These are phyloP conservation scores for Melanargia galathea DNA, from an alignment of 2,888 invertebrate species.

Conservation along the genomic window DNA sequence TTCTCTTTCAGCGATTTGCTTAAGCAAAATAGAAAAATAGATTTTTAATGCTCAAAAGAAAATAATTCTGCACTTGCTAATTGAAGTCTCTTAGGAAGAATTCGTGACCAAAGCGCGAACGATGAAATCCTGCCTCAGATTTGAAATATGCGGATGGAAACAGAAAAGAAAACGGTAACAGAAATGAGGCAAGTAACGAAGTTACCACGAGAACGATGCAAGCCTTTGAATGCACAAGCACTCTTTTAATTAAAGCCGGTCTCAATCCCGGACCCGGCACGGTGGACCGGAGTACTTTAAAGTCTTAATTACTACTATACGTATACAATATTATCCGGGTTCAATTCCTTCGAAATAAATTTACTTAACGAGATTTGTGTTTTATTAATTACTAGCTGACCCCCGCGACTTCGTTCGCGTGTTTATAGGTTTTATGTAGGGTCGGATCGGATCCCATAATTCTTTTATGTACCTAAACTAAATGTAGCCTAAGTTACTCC, in stretches of 20 bases:
- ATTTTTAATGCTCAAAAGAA: neutral
- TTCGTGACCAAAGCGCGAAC: neutral
- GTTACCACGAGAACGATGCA: slow-evolving; percentile 32
- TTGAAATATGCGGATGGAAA: slow-evolving; percentile 5
- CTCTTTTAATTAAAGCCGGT: slow-evolving; percentile 37
- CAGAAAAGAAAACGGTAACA: slow-evolving; percentile 24
- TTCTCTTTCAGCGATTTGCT: neutral
- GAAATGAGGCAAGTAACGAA: slow-evolving; percentile 29
- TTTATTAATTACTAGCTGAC: neutral
- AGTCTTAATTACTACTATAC: slow-evolving; percentile 36
- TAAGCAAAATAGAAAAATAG: neutral
- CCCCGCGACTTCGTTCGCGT: no score
- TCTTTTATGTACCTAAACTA: no score
- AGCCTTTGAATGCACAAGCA: slow-evolving; percentile 32
- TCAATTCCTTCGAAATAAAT: slow-evolving; percentile 21
- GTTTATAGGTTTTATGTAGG: no score
- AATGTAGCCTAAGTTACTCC: no score
- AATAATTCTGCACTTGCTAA: neutral
- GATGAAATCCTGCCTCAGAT: slow-evolving; percentile 4
- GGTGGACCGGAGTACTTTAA: slow-evolving; percentile 20
- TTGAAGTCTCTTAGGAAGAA: neutral
- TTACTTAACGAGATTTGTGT: slow-evolving; percentile 11
- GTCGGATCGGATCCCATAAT: no score
- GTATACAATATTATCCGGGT: slow-evolving; percentile 32
- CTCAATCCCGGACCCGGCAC: slow-evolving; percentile 22